A percentile compares a stretch with the other conserved stretches of the same genome.
Conservation (phyloP, 2,113 vertebrate species). For the Daboia siamensis region DNA sequence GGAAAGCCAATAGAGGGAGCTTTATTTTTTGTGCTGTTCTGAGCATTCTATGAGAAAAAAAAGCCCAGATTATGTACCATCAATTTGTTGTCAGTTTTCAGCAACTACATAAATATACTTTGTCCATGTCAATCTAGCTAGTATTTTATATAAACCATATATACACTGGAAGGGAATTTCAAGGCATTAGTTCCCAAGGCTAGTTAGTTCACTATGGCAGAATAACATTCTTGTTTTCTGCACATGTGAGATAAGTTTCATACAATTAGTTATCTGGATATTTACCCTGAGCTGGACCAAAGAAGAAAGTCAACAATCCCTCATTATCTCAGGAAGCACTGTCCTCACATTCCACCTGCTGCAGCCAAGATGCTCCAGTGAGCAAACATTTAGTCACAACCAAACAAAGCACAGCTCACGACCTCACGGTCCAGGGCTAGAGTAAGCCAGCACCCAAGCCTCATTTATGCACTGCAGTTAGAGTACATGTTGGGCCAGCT, state of each 20-base stretch:
- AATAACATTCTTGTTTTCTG: not conserved
- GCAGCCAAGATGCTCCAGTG: not conserved
- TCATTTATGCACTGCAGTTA: slow-evolving; percentile 1
- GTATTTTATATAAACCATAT: not conserved
- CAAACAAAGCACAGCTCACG: not conserved
- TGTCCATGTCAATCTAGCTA: not conserved
- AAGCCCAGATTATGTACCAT: not conserved
- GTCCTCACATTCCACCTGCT: not conserved
- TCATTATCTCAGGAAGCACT: not conserved
- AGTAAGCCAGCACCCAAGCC: slow-evolving; percentile 1
- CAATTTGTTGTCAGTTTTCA: not conserved
- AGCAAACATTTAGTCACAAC: not conserved
- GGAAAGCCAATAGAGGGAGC: no score
- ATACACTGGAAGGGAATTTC: not conserved
- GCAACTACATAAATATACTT: not conserved
- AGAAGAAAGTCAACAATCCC: not conserved
- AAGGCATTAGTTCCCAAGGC: not conserved
- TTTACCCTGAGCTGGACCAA: not conserved
- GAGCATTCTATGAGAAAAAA: no score
- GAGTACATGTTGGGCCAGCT: slow-evolving; percentile 11
- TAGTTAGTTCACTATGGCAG: not conserved
- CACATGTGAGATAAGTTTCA: not conserved
- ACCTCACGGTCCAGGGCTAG: not conserved
- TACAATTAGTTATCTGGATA: not conserved
- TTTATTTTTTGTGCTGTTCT: no score